Evolutionary conservation across 2,888 invertebrate genomes (phyloP).

Genomic region (Oscheius sp.): DNA sequence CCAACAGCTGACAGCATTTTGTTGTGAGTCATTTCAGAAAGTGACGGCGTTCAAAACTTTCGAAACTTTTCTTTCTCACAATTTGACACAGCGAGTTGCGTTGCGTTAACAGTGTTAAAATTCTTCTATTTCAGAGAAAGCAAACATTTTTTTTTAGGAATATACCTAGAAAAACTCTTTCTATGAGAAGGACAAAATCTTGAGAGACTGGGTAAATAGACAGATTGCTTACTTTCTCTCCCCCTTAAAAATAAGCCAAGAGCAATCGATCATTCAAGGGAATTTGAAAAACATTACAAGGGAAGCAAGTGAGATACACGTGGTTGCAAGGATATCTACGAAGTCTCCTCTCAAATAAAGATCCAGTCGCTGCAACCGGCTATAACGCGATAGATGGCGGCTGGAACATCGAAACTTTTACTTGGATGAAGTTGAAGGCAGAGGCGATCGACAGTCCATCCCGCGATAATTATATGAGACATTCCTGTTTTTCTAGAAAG

Average conservation of each 20-base stretch:
- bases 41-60: too few relatives aligned
- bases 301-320: slow-evolving; percentile 2
- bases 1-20: slow-evolving; percentile 3
- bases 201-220: too few relatives aligned
- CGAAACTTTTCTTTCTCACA: too few relatives aligned
- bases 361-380: slow-evolving; percentile 26
- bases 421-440: background rate
- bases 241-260: background rate
- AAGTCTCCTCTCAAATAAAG: slow-evolving; percentile 22
- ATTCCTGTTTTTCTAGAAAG: slow-evolving; percentile 1
- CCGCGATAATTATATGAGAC: slow-evolving; percentile 12
- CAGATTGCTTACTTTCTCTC: background rate
- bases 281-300: background rate
- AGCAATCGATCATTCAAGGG: background rate
- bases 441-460: background rate
- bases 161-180: too few relatives aligned
- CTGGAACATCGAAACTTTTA: slow-evolving; percentile 25
- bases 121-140: too few relatives aligned
- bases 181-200: too few relatives aligned
- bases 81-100: too few relatives aligned
- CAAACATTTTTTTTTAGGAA: too few relatives aligned
- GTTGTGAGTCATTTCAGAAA: slow-evolving; percentile 13
- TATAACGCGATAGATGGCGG: slow-evolving; percentile 4
- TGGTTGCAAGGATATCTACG: slow-evolving; percentile 20
- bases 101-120: too few relatives aligned